Conservation (phyloP, 2,113 vertebrate species). For the Perccottus glenii region DNA sequence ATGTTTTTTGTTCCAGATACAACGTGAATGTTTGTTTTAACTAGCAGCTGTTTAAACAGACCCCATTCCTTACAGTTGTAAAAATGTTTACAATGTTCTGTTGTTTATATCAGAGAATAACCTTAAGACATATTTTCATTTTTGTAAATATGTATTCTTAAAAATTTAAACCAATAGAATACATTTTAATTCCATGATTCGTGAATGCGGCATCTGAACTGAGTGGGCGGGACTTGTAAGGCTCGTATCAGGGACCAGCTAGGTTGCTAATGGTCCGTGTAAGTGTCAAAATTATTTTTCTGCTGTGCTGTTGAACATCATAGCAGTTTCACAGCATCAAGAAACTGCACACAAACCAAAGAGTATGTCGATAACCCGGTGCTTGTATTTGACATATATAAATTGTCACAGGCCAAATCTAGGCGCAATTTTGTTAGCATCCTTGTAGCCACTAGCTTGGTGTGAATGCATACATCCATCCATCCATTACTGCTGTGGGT, state of each 20-base stretch:
- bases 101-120: no score
- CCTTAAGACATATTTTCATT: no score
- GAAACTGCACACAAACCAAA: not conserved
- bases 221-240: constrained; percentile 43
- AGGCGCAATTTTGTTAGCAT: constrained; percentile 42
- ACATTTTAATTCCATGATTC: no score
- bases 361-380: not conserved
- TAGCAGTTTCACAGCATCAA: not conserved
- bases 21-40: no score
- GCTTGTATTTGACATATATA: not conserved
- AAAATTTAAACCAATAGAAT: no score
- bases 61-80: no score
- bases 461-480: constrained; percentile 32
- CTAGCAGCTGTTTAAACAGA: no score
- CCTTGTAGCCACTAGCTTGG: not conserved
- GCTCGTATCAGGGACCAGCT: constrained; percentile 35
- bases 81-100: no score
- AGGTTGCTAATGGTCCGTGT: constrained; percentile 20
- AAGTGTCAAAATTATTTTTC: not conserved
- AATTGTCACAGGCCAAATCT: not conserved
- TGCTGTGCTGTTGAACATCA: not conserved
- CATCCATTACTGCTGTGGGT: constrained; percentile 19
- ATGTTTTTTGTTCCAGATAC: no score
- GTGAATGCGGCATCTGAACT: not conserved
- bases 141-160: no score